Evolutionary conservation across 2,113 vertebrate genomes (phyloP).

Genomic region (Beaufortia kweichowensis): DNA sequence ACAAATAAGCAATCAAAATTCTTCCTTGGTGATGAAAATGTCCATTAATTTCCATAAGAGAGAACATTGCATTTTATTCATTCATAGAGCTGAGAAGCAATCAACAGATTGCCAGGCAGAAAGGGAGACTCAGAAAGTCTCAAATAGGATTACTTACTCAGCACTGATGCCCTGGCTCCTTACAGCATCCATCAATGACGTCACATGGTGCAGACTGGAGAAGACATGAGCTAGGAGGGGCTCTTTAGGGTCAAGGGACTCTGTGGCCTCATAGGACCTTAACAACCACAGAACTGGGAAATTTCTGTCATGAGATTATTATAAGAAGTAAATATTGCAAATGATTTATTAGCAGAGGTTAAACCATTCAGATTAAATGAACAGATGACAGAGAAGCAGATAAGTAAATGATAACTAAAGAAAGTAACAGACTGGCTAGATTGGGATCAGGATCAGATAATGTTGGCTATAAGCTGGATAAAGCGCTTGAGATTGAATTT

Average conservation of each 20-base stretch:
- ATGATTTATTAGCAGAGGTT: background rate
- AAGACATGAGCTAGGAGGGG: background rate
- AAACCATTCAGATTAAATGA: background rate
- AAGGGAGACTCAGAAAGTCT: slow-evolving; percentile 52
- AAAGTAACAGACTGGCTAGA: slow-evolving; percentile 22
- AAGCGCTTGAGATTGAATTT: slow-evolving; percentile 58
- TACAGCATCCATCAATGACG: slow-evolving; percentile 24
- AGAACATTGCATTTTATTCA: background rate
- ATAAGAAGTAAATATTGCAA: background rate
- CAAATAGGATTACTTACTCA: slow-evolving; percentile 76
- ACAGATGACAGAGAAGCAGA: background rate
- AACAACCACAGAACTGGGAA: background rate
- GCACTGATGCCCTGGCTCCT: slow-evolving; percentile 61
- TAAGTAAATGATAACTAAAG: background rate
- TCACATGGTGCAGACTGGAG: slow-evolving; percentile 31
- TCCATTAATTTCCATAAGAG: background rate
- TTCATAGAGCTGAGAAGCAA: slow-evolving; percentile 54
- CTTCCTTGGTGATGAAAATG: background rate
- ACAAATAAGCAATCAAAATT: background rate
- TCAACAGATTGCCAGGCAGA: slow-evolving; percentile 53
- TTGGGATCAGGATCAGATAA: slow-evolving; percentile 44
- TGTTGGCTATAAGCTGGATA: slow-evolving; percentile 64
- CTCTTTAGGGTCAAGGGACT: background rate
- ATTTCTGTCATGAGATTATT: background rate
- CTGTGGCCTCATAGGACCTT: background rate